phyloP scores from a whole-genome alignment of 2,113 vertebrate species.

The Clarias magur region DNA sequence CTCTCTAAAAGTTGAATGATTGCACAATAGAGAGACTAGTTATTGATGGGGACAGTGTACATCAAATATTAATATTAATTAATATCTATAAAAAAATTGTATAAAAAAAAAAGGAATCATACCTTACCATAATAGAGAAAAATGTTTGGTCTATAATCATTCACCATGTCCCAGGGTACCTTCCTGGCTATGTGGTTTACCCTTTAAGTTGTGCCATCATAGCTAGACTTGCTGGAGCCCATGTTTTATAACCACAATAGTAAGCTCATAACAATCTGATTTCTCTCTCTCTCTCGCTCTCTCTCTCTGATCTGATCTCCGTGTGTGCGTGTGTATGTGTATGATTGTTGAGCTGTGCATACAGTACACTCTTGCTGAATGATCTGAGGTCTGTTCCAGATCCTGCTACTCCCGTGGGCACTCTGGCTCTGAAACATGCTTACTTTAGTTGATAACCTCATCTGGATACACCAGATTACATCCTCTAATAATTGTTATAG shows the following conservation, averaged over 20 bases:
- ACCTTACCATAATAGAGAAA: not conserved
- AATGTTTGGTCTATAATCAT: not conserved
- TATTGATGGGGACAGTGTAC: not conserved
- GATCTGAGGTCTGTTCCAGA: not conserved
- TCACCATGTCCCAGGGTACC: not conserved
- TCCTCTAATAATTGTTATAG: not conserved
- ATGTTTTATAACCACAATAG: not conserved
- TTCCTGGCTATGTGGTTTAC: not conserved
- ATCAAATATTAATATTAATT: not conserved
- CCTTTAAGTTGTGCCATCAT: not conserved
- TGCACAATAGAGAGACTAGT: not conserved
- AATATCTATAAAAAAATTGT: not conserved
- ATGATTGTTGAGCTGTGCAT: not conserved
- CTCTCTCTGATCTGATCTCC: not conserved
- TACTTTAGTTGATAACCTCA: not conserved
- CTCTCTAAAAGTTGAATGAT: not conserved
- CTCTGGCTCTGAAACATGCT: not conserved
- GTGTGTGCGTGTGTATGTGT: too few relatives aligned
- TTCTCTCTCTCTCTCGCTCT: not conserved
- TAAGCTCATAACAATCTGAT: not conserved
- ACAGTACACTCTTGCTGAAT: not conserved
- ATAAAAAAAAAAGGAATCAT: not conserved
- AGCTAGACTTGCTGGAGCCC: not conserved
- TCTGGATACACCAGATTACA: not conserved
- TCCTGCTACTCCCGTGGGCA: not conserved